Evolutionary conservation across 2,888 invertebrate genomes (phyloP).

Genomic region (Synergus laeviventris): DNA sequence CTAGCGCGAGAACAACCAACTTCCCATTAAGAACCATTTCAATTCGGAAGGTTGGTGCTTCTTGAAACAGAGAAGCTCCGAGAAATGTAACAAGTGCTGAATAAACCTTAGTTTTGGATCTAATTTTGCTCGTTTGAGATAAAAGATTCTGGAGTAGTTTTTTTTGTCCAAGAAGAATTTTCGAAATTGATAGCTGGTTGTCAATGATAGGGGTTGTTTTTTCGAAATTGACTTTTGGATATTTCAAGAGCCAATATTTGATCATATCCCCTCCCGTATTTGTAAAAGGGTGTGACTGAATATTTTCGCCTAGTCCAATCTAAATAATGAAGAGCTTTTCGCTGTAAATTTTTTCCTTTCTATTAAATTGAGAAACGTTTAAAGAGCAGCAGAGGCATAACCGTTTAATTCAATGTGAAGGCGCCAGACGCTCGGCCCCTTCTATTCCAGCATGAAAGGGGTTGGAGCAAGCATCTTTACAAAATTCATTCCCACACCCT

Average conservation of each 20-base stretch:
- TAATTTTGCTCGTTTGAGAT: too few species aligned
- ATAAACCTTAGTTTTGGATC: neutral
- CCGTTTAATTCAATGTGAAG: neutral
- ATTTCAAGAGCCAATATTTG: too few species aligned
- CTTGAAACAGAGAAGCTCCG: neutral
- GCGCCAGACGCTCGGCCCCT: constrained; percentile 6
- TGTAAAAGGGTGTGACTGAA: too few species aligned
- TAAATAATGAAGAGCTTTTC: neutral
- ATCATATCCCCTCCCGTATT: too few species aligned
- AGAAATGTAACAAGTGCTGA: neutral
- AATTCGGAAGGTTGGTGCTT: neutral
- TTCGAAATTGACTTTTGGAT: too few species aligned
- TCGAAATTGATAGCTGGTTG: too few species aligned
- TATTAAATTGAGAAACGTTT: neutral
- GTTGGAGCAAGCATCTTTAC: constrained; percentile 25
- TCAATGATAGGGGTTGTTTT: too few species aligned
- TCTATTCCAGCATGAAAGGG: constrained; percentile 16
- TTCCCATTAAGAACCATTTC: constrained; percentile 6
- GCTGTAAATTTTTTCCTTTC: neutral
- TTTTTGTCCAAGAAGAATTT: too few species aligned
- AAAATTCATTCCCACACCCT: constrained; percentile 39
- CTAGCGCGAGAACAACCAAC: constrained; percentile 23
- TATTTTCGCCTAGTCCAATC: neutral
- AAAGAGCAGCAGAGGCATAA: neutral
- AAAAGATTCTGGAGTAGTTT: too few species aligned